Evolutionary conservation across 2,888 invertebrate species (phyloP).

Genomic region (Drosophila yooni): DNA sequence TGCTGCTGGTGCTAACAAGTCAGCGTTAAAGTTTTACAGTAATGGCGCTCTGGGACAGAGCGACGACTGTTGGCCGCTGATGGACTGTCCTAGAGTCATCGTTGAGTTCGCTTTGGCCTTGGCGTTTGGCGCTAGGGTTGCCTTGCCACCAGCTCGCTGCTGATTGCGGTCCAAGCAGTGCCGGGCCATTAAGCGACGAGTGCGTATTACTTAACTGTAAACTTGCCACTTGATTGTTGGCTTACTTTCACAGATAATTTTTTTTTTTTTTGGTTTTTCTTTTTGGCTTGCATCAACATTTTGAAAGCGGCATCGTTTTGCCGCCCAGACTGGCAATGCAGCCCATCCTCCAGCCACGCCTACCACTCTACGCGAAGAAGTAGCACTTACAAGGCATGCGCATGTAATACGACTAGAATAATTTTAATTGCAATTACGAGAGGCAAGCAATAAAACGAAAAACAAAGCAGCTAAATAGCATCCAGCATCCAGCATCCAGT

Average conservation of each 20-base stretch:
- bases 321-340: slow-evolving; percentile 9
- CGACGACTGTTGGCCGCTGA: slow-evolving; percentile 53
- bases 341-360: not conserved
- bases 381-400: slow-evolving; percentile 24
- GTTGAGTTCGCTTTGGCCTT: not conserved
- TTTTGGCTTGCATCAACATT: not conserved
- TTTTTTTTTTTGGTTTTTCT: not conserved
- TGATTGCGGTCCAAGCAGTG: slow-evolving; percentile 48
- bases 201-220: slow-evolving; percentile 79
- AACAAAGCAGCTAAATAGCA: slow-evolving; percentile 52
- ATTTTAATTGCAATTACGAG: slow-evolving; percentile 78
- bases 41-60: slow-evolving; percentile 74
- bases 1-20: slow-evolving; percentile 63
- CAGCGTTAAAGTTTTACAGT: slow-evolving; percentile 80
- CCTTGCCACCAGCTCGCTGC: slow-evolving; percentile 11
- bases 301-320: slow-evolving; percentile 21
- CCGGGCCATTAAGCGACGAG: slow-evolving; percentile 69
- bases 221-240: slow-evolving; percentile 60
- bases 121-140: slow-evolving; percentile 5
- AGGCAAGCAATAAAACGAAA: slow-evolving; percentile 23
- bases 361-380: not conserved
- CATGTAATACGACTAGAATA: slow-evolving; percentile 60
- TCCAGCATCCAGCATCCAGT: slow-evolving; percentile 41
- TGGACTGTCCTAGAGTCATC: slow-evolving; percentile 63
- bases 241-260: slow-evolving; percentile 17